Evolutionary conservation across 2,113 vertebrate genomes (phyloP).

Genomic region (Gracilinanus agilis): DNA sequence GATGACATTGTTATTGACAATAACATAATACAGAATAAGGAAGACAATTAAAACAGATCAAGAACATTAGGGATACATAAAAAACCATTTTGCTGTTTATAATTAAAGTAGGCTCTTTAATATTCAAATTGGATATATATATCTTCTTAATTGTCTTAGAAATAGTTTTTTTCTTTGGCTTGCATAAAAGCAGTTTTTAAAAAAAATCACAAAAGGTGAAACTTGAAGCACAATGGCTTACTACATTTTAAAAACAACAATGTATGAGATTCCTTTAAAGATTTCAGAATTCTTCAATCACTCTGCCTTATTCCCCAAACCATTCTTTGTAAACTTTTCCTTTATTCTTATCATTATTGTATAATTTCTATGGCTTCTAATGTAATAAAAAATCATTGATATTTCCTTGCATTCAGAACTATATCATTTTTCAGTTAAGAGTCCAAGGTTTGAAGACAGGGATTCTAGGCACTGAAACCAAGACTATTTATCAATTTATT

Average conservation of each 20-base stretch:
- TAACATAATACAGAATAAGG: constrained; percentile 18
- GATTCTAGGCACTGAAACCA: background rate
- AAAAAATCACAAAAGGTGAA: constrained; percentile 48
- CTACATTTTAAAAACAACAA: constrained; percentile 33
- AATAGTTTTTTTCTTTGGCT: constrained; percentile 64
- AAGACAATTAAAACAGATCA: constrained; percentile 52
- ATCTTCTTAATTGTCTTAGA: constrained; percentile 52
- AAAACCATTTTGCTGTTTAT: constrained; percentile 53
- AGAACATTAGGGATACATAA: constrained; percentile 43
- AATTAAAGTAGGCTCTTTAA: constrained; percentile 51
- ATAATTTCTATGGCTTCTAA: background rate
- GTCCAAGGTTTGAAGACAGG: background rate
- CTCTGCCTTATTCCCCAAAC: constrained; percentile 46
- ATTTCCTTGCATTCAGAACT: constrained; percentile 7
- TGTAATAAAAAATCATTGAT: constrained; percentile 7
- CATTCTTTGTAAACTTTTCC: constrained; percentile 16
- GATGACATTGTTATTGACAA: constrained; percentile 46
- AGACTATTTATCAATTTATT: background rate
- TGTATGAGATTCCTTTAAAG: constrained; percentile 42
- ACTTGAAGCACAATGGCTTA: constrained; percentile 27
- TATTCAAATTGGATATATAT: constrained; percentile 43
- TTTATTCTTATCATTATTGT: constrained; percentile 18
- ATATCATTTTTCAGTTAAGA: constrained; percentile 1
- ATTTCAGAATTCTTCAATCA: constrained; percentile 36
- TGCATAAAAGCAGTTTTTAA: constrained; percentile 44